Percentiles rank a stretch among this genome's conserved stretches.
These are phyloP conservation scores for Drosophila grimshawi DNA, from an alignment of 1,140 invertebrate species.

Conservation along the genomic window DNA sequence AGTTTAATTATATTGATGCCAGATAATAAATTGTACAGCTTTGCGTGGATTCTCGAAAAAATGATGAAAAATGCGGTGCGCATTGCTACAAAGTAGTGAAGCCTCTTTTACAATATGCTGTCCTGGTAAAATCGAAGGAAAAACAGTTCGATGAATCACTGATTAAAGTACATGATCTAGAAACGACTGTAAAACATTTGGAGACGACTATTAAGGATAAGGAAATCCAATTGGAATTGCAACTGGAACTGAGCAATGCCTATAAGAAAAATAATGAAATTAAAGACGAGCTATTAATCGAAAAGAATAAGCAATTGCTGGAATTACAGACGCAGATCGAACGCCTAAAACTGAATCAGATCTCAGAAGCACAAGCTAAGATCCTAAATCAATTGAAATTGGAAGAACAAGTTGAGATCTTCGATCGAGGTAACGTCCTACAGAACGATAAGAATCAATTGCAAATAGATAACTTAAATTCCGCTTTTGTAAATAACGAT, in stretches of 20 bases:
- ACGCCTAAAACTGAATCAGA: not conserved
- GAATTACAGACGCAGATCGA: not conserved
- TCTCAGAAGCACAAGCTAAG: no score
- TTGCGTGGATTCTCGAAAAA: not conserved
- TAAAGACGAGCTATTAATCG: not conserved
- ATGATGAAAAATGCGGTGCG: slow-evolving; percentile 5
- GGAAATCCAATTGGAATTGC: slow-evolving; percentile 10
- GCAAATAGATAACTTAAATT: no score
- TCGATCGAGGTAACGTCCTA: no score
- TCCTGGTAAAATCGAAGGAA: not conserved
- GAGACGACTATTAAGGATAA: not conserved
- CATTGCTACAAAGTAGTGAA: slow-evolving; percentile 25
- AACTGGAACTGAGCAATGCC: not conserved
- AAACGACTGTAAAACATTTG: not conserved
- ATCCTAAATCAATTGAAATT: not conserved
- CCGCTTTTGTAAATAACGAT: no score
- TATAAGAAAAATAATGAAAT: slow-evolving; percentile 7
- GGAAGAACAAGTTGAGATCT: no score
- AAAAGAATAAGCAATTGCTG: slow-evolving; percentile 4
- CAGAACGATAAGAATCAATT: no score
- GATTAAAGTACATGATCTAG: not conserved
- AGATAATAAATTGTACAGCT: not conserved
- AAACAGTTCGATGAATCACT: not conserved
- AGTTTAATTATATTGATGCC: not conserved
- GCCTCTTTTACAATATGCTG: slow-evolving; percentile 12